Conservation (phyloP, 2,888 invertebrate genomes). For the Margaritifera margaritifera region DNA sequence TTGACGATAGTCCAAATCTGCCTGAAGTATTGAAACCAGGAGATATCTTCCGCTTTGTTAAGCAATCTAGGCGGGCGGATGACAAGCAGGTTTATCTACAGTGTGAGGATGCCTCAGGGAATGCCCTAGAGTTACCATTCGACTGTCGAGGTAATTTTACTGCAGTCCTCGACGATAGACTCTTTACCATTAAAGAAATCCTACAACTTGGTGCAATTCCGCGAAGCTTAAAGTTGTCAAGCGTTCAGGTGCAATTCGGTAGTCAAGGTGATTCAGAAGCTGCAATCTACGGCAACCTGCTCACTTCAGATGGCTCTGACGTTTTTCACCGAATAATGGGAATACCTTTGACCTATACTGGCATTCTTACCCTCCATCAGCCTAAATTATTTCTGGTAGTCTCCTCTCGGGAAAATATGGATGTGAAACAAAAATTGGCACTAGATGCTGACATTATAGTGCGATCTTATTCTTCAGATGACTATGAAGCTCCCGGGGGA, state of each 20-base stretch:
- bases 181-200: constrained; percentile 53
- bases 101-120: constrained; percentile 49
- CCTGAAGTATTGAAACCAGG: constrained; percentile 56
- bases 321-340: constrained; percentile 40
- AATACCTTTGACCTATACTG: constrained; percentile 48
- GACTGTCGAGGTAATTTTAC: constrained; percentile 57
- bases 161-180: constrained; percentile 43
- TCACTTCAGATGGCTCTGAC: constrained; percentile 25
- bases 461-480: constrained; percentile 20
- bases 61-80: constrained; percentile 33
- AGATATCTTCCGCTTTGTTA: constrained; percentile 52
- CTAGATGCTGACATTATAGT: constrained; percentile 39
- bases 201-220: constrained; percentile 50
- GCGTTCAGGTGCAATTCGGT: constrained; percentile 36
- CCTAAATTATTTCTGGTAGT: constrained; percentile 50
- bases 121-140: constrained; percentile 43
- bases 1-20: constrained; percentile 59
- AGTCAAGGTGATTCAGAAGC: constrained; percentile 9
- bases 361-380: constrained; percentile 47
- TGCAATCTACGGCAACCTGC: constrained; percentile 33
- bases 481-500: constrained; percentile 28
- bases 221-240: constrained; percentile 49
- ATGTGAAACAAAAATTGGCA: constrained; percentile 51
- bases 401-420: constrained; percentile 46
- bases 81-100: constrained; percentile 47